A percentile compares a stretch with the other conserved stretches of the same genome.
Evolutionary conservation across 2,888 invertebrate genomes (phyloP).

Genomic region (Habrosyne pyritoides): DNA sequence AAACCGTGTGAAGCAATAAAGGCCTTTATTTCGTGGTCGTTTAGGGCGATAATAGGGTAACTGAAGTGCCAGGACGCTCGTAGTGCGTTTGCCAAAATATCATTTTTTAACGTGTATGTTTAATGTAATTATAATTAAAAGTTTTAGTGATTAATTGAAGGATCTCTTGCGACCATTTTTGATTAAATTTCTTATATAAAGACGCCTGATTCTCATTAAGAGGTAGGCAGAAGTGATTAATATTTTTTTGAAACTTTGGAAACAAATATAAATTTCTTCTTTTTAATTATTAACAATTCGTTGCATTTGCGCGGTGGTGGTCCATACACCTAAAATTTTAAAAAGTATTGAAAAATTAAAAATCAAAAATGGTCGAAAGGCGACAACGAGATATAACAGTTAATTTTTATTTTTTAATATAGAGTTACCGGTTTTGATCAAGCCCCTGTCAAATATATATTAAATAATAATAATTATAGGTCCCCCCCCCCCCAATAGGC

Average conservation of each 20-base stretch:
- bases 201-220: too few relatives aligned
- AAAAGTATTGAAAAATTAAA: too few relatives aligned
- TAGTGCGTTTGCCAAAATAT: conserved; percentile 25
- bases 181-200: neutral
- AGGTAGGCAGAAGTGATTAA: too few relatives aligned
- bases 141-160: conserved; percentile 12
- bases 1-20: conserved; percentile 5
- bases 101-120: neutral
- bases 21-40: conserved; percentile 9
- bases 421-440: neutral
- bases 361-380: neutral
- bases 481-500: conserved; percentile 8
- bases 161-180: conserved; percentile 5
- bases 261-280: too few relatives aligned
- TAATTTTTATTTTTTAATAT: neutral
- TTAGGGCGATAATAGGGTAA: conserved; percentile 13
- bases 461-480: neutral
- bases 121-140: neutral
- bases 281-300: too few relatives aligned
- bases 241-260: too few relatives aligned
- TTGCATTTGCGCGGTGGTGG: too few relatives aligned
- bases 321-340: too few relatives aligned
- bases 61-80: conserved; percentile 21
- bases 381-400: neutral
- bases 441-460: neutral